Evolutionary conservation across 2,888 invertebrate genomes (phyloP).

Genomic region (Charanyca ferruginea): DNA sequence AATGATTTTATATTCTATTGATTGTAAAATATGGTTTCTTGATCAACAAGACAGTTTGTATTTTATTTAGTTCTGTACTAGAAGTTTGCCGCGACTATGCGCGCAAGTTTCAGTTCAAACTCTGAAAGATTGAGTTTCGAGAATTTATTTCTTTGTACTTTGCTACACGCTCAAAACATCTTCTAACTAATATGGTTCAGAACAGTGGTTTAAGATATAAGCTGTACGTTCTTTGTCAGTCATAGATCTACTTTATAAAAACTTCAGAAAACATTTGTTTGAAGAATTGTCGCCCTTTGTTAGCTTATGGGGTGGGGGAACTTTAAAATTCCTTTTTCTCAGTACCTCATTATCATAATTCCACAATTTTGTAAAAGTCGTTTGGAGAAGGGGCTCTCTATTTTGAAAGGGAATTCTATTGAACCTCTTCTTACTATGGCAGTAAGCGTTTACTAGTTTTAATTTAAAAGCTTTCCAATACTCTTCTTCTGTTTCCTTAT

Average conservation of each 20-base stretch:
- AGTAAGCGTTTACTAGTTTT: background rate
- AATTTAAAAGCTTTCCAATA: constrained; percentile 12
- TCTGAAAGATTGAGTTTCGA: background rate
- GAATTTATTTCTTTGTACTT: background rate
- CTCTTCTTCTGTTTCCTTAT: constrained; percentile 3
- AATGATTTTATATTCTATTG: constrained; percentile 52
- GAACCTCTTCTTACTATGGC: constrained; percentile 1
- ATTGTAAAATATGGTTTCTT: constrained; percentile 64
- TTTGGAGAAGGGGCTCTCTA: background rate
- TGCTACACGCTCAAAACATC: background rate
- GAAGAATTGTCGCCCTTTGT: constrained; percentile 5
- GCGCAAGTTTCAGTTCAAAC: background rate
- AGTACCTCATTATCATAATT: constrained; percentile 50
- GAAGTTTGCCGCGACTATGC: background rate
- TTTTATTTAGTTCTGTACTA: background rate
- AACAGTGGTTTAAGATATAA: background rate
- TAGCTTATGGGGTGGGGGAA: constrained; percentile 3
- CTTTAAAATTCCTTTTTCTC: constrained; percentile 42
- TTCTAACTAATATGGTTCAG: background rate
- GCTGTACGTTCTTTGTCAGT: background rate
- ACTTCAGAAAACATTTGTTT: background rate
- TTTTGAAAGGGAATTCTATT: constrained; percentile 10
- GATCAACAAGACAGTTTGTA: constrained; percentile 37
- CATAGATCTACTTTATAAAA: background rate
- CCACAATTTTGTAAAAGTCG: constrained; percentile 42